These are phyloP conservation scores for Brachionus plicatilis DNA, from an alignment of 1,140 invertebrate genomes.

Conservation along the genomic window DNA sequence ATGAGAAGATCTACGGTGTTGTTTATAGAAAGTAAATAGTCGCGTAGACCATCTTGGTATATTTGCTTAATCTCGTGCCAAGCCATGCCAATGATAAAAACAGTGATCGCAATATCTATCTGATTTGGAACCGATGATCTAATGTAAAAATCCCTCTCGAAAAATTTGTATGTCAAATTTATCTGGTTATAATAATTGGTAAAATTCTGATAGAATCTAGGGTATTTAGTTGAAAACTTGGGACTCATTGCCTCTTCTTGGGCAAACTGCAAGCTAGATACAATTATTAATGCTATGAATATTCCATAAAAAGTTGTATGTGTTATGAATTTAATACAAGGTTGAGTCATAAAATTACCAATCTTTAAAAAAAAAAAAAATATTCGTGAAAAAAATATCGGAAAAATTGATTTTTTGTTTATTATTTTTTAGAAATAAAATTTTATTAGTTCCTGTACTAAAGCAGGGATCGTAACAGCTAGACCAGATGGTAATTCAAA, in stretches of 20 bases:
- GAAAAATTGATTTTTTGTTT: neutral
- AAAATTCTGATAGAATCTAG: neutral
- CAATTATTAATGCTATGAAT: constrained; percentile 62
- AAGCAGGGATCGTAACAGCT: too few species aligned
- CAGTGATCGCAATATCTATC: constrained; percentile 26
- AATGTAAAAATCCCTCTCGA: constrained; percentile 33
- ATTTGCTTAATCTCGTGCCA: constrained; percentile 53
- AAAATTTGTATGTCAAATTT: constrained; percentile 33
- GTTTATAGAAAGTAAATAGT: constrained; percentile 51
- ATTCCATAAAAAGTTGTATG: constrained; percentile 62
- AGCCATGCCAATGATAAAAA: constrained; percentile 45
- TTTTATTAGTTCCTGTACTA: neutral
- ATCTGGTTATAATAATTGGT: neutral
- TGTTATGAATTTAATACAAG: constrained; percentile 52
- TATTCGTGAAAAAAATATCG: neutral
- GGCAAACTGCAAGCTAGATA: constrained; percentile 41
- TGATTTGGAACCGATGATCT: constrained; percentile 1
- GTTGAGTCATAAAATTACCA: constrained; percentile 47
- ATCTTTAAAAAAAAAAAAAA: constrained; percentile 43
- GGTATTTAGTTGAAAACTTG: neutral
- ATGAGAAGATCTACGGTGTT: constrained; percentile 51
- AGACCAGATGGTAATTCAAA: too few species aligned
- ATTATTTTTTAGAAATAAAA: neutral
- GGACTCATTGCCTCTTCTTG: neutral
- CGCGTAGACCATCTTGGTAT: constrained; percentile 47